phyloP scores from a whole-genome alignment of 2,797 vertebrate species.

The Sebastes oblongus region DNA sequence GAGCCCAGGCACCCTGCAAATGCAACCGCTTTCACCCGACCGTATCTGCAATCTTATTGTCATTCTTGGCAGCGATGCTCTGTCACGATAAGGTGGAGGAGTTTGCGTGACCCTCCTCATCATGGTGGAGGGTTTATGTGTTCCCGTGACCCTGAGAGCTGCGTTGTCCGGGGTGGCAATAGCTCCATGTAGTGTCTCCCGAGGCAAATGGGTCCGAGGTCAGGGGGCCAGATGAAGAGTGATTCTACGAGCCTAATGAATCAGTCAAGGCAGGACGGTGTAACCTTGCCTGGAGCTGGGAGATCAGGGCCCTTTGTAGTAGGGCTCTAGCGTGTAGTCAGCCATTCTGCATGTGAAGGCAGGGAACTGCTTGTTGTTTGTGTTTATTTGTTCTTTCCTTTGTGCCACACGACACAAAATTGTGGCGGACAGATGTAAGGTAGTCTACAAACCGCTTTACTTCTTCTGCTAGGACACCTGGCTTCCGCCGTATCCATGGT shows the following conservation, averaged over 20 bases:
- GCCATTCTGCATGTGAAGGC: not conserved
- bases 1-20: constrained; percentile 27
- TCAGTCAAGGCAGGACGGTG: constrained; percentile 15
- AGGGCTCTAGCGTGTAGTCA: constrained; percentile 2
- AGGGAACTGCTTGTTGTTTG: not conserved
- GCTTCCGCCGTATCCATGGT: constrained; percentile 71
- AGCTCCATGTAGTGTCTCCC: not conserved
- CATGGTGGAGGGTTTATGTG: not conserved
- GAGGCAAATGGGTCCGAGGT: constrained; percentile 14
- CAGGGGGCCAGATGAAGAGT: constrained; percentile 22
- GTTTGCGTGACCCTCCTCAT: constrained; percentile 1
- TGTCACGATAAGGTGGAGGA: not conserved
- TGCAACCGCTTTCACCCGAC: constrained; percentile 8
- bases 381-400: not conserved
- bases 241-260: constrained; percentile 20
- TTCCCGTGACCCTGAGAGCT: constrained; percentile 10
- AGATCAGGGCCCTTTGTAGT: constrained; percentile 4
- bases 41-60: constrained; percentile 15
- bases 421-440: not conserved
- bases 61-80: constrained; percentile 32
- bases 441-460: not conserved
- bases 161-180: not conserved
- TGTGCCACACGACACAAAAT: not conserved
- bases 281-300: constrained; percentile 28
- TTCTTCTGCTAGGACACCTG: constrained; percentile 7